Base-by-base conservation (phyloP, 2,888 invertebrate genomes). In the Tolmerus cingulatus region DNA sequence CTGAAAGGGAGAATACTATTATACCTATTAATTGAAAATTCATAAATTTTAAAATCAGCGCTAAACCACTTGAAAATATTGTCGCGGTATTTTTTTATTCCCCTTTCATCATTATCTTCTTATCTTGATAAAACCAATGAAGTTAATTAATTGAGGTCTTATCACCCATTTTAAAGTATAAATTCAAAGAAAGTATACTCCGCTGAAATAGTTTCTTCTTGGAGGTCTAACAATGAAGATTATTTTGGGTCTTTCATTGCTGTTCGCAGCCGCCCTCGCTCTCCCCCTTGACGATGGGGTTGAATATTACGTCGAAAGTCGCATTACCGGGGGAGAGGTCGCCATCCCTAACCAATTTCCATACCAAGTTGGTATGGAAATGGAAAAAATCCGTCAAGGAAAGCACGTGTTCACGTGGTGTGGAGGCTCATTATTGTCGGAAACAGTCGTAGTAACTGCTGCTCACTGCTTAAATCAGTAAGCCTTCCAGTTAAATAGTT, bases 391-490 rank as follows among this genome's bases (percentile, higher is more conserved):
- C 1, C 23, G 46, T 0, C 23, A 74, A 37, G 84, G 66, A 66
- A 30, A 66, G 2, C 8, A 19, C 5, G 84, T 57, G n/a, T 84
- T 30, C 84, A 66, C 57, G 16, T 84, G 84, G 84, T 84, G 84
- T 40, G 84, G 84, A 40, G 84, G 84, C 5, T 84, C 84, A 2
- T 27, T 84, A 8, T 14, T 84, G 2, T 66, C 84, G n/a, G 74
- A 84, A 34, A n/a, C 37, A 5, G 43, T 84, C 8, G 40, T 84
- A 19, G 37, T 84, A 12, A 84, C 84, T 23, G 84, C 84, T 19
- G 84, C 66, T 37, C 84, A 84, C 40, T 84, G 84, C 84, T 57
- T 92, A 86, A 57, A 37, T 81, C 19, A 86, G 84, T 84, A 74
- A 30, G 57, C 66, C 27, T 46, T 79, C 1, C 19, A 57, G 1